A percentile compares a stretch with the other conserved stretches of the same genome.
Evolutionary conservation across 30 jellyfish, hydroid and myxozoan genomes (phyloP).

Genomic region (Haliclystus octoradiatus): DNA sequence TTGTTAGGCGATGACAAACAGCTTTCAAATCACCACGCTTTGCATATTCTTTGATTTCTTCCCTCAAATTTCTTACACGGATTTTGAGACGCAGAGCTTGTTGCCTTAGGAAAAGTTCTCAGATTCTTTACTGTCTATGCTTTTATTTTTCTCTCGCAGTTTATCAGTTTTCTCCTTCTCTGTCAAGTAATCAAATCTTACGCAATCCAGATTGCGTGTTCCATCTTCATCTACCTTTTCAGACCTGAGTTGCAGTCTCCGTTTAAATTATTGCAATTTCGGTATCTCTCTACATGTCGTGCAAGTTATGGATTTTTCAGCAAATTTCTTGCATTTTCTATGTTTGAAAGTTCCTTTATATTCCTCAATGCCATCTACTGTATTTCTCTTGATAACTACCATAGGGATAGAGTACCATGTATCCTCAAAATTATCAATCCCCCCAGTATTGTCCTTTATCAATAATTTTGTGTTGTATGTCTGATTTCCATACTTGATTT

Average conservation of each 20-base stretch:
- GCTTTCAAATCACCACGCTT: constrained; percentile 16
- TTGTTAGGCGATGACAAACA: constrained; percentile 10
- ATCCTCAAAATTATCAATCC: not conserved
- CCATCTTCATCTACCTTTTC: not conserved
- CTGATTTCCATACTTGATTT: not conserved
- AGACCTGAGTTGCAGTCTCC: not conserved
- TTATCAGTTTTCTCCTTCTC: constrained; percentile 1
- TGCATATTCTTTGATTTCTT: constrained; percentile 14
- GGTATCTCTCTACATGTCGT: not conserved
- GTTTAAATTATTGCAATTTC: not conserved
- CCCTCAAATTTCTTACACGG: constrained; percentile 11
- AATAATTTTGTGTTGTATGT: no score
- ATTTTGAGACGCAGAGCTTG: constrained; percentile 1
- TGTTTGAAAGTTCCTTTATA: not conserved
- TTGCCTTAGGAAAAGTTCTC: not conserved
- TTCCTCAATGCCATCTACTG: no score
- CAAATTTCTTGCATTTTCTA: not conserved
- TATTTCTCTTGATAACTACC: not conserved
- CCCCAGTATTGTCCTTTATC: constrained; percentile 2
- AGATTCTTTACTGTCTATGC: constrained; percentile 4
- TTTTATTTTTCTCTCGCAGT: constrained; percentile 7
- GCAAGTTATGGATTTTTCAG: not conserved
- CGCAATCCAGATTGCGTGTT: not conserved
- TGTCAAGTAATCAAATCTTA: not conserved
- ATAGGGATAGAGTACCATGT: constrained; percentile 1